Conservation (phyloP, 2,113 vertebrate genomes). For the Illadopsis cleaveri region DNA sequence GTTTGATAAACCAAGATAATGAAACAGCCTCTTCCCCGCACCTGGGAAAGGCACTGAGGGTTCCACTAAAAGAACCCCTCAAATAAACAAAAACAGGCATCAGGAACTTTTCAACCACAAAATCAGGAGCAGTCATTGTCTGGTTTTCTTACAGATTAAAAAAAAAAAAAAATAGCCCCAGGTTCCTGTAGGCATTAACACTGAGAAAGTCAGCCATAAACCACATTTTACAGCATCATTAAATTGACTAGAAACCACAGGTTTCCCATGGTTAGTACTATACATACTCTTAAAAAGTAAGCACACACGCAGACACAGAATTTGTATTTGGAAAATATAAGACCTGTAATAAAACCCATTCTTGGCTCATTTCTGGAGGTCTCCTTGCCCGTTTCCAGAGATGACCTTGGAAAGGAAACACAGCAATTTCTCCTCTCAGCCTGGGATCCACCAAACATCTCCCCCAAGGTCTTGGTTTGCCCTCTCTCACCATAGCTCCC, state of each 20-base stretch:
- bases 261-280: background rate
- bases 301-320: background rate
- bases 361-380: background rate
- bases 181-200: background rate
- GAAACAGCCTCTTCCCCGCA: background rate
- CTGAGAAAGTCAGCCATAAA: background rate
- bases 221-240: background rate
- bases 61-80: background rate
- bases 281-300: background rate
- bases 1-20: background rate
- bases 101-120: background rate
- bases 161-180: background rate
- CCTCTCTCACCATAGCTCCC: background rate
- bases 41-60: background rate
- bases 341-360: background rate
- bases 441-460: background rate
- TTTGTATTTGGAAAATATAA: background rate
- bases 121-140: background rate
- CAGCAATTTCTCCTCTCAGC: rapidly evolving
- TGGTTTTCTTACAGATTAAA: background rate
- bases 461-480: background rate
- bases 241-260: background rate
- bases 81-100: background rate
- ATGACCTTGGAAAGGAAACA: background rate
- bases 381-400: background rate